Conservation (phyloP, 2,888 invertebrate species). For the Hydrotaea cyrtoneurina region DNA sequence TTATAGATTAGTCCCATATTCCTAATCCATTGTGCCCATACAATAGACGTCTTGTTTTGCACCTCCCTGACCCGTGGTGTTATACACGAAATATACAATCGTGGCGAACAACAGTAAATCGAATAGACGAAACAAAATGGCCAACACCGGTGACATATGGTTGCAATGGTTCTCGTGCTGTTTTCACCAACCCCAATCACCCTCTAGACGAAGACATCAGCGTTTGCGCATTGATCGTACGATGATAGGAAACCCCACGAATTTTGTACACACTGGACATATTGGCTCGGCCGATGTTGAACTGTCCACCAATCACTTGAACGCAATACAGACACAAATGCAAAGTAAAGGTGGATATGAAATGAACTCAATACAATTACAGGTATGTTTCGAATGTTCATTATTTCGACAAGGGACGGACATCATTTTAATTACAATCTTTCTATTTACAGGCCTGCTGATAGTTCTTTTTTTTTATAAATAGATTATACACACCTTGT, state of each 20-base stretch:
- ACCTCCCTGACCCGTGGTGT: neutral
- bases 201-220: slow-evolving; percentile 86
- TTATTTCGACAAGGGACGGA: slow-evolving; percentile 28
- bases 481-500: slow-evolving; percentile 32
- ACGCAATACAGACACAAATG: slow-evolving; percentile 96
- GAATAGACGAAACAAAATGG: slow-evolving; percentile 81
- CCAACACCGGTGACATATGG: slow-evolving; percentile 91
- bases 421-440: neutral
- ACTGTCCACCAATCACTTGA: slow-evolving; percentile 90
- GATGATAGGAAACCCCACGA: slow-evolving; percentile 97
- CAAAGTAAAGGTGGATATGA: slow-evolving; percentile 97
- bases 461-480: slow-evolving; percentile 64
- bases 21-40: neutral
- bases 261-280: slow-evolving; percentile 95
- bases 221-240: slow-evolving; percentile 92
- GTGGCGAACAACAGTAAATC: slow-evolving; percentile 69
- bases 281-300: slow-evolving; percentile 95
- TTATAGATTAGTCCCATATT: slow-evolving; percentile 3
- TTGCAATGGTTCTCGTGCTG: slow-evolving; percentile 96
- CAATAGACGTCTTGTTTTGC: neutral
- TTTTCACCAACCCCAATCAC: slow-evolving; percentile 90
- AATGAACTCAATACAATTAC: slow-evolving; percentile 82
- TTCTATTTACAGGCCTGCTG: slow-evolving; percentile 75
- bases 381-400: slow-evolving; percentile 74
- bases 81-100: slow-evolving; percentile 55